These are phyloP conservation scores for Caenorhabditis elegans DNA, from an alignment of 1,140 invertebrate species.

Conservation along the genomic window WBcel235 BX284605.5:12554001-12554500, in stretches of 20 bases:
- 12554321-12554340: slow-evolving; percentile 24
- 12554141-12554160: no score
- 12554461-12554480: background rate
- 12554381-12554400: background rate
- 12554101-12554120: no score
- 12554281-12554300: slow-evolving; percentile 2
- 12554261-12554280: slow-evolving; percentile 19
- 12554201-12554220: slow-evolving; percentile 19
- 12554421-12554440: slow-evolving; percentile 14
- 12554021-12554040: no score
- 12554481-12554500: background rate
- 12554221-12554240: background rate
- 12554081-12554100: no score
- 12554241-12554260: slow-evolving; percentile 15
- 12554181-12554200: background rate
- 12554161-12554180: background rate
- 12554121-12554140: no score
- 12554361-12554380: slow-evolving; percentile 28
- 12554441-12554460: slow-evolving; percentile 13
- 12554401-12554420: background rate
- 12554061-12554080: no score
- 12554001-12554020: no score
- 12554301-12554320: background rate
- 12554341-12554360: slow-evolving; percentile 24
- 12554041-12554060: no score